Evolutionary conservation across 2,113 vertebrate species (phyloP), one percentile per base, ranked within the genome.

Genomic region (Agelaius tricolor): DNA sequence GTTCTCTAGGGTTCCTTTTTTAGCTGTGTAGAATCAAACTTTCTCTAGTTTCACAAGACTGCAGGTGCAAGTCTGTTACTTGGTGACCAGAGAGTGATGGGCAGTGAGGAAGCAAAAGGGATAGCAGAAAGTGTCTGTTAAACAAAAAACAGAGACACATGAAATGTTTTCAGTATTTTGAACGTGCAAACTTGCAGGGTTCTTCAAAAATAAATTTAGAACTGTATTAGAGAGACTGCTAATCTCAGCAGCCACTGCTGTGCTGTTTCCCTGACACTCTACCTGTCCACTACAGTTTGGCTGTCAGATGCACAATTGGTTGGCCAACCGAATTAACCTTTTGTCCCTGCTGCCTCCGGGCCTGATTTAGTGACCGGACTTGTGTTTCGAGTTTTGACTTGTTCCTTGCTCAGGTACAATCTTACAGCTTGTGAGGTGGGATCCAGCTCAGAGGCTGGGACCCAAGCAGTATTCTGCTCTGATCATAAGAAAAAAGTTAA

Each of bases 61-160:
- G 89, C 84, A 93, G 93, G 87, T 95, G 81, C 78, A 74, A 73
- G 35, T 24, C 77, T 94, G 62, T 81, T 52, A 81, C 28, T 77
- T 65, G 28, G 73, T 83, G 47, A 94, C 43, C 68, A 52, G 61
- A 59, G 2, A 83, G 43, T 1, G n/a, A 87, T 39, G 39, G 58
- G 71, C 82, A 74, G 31, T 5, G 30, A 82, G 58, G 75, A 88
- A 83, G 49, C 35, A 87, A 69, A 79, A 84, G 31, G 52, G 35
- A 77, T 5, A 90, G 52, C 68, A 63, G 10, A 84, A 55, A 87
- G 31, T 0, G 1, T 74, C 49, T 72, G 57, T n/a, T 84, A 68
- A 86, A 89, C 51, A 78, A 84, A 89, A 78, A 62, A 39, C 51
- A 59, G n/a, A 55, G 13, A 47, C 27, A 43, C 3, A 1, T 27